A percentile compares a stretch with the other conserved stretches of the same genome.
phyloP scores from a whole-genome alignment of 2,888 invertebrate species.

The Apantesis nais region DNA sequence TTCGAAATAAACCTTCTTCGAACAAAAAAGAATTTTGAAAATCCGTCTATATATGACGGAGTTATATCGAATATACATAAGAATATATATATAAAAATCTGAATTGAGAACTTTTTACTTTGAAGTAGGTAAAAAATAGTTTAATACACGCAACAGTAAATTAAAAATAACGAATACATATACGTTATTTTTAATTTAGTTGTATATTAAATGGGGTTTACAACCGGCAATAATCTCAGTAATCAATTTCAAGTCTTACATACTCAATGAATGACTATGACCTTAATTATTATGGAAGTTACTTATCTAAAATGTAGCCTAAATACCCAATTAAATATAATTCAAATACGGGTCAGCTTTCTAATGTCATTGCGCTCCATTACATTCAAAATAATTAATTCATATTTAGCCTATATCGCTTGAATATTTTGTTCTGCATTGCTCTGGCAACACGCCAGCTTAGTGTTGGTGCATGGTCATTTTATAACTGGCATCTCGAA shows the following conservation, averaged over 20 bases:
- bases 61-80: too few species aligned
- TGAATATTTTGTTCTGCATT: slow-evolving; percentile 54
- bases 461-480: slow-evolving; percentile 46
- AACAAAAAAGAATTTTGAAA: too few species aligned
- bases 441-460: slow-evolving; percentile 60
- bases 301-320: background rate
- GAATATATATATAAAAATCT: too few species aligned
- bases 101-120: background rate
- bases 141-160: background rate
- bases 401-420: slow-evolving; percentile 50
- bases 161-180: background rate
- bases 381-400: slow-evolving; percentile 49
- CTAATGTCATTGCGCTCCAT: slow-evolving; percentile 43
- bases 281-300: background rate
- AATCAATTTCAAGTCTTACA: background rate
- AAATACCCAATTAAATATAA: slow-evolving; percentile 4
- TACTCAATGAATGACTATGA: background rate
- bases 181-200: too few species aligned
- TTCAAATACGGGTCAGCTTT: slow-evolving; percentile 34
- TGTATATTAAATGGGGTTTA: background rate
- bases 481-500: slow-evolving; percentile 42
- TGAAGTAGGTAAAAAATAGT: background rate
- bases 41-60: too few species aligned
- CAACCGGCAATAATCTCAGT: background rate
- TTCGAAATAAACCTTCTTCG: too few species aligned